Base-by-base conservation (phyloP, 2,113 vertebrate genomes). In the Passerina amoena region DNA sequence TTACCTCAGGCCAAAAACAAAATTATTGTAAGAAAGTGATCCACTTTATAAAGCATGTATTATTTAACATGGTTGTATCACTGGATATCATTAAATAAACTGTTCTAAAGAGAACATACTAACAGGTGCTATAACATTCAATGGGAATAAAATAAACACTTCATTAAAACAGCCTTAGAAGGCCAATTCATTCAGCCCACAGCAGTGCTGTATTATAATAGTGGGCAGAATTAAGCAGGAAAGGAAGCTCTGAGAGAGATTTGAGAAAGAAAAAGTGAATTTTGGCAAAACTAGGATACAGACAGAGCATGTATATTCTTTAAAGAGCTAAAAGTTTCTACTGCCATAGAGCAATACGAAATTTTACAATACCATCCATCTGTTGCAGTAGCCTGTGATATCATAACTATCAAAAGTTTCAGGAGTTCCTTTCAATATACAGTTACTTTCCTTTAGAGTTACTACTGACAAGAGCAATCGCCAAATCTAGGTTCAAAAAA, bases 361-460 rank as follows among this genome's bases (percentile, higher is more conserved):
- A 64, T 76, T 60, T 86, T 84, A 48, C 25, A 48, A 17, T 68
- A 73, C 68, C 68, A 84, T 85, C 47, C 51, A 57, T 92, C 42
- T 90, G 35, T 77, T 48, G 48, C 38, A 81, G 28, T 16, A 81
- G 4, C 14, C 19, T 53, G 40, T 78, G 84, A 73, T 78, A 65
- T 42, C 77, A 63, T 64, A 96, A 77, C 33, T 42, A 54, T 25
- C 8, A 56, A 72, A 76, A 96, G 31, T 75, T 96, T 92, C 94
- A 97, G 59, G 86, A 71, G 27, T 45, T 40, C 47, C 42, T 95
- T 96, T 82, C 75, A 84, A 78, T 71, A 72, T 14, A 66, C 59
- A 92, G 93, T 91, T 95, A 83, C 88, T 90, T 96, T 89, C 61
- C 51, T 45, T 71, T 59, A 48, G 12, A 91, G 87, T 94, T 98